Base-by-base conservation (phyloP, 2,888 invertebrate genomes). In the Hedya salicella region DNA sequence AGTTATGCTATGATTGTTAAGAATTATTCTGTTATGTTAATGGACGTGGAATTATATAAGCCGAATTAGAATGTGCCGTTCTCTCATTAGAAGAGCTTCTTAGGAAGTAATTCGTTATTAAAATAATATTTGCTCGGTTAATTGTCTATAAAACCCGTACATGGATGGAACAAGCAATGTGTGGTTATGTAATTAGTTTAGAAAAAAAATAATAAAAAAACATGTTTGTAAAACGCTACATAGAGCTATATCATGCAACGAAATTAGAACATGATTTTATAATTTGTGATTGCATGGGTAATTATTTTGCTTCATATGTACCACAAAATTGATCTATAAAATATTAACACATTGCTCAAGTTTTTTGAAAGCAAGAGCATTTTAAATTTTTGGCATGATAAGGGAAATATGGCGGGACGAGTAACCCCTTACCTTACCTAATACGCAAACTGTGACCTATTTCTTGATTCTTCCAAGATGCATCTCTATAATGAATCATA, bases 1-100 rank as follows among this genome's bases (percentile, higher is more conserved):
- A 81, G 81, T 83, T 83, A 80, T 76, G 74, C 74, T 78, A 77
- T 77, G 76, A 78, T 76, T 77, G 75, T 73, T 70, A 70, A 36
- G 62, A 73, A 73, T 49, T 66, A 68, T 63, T 68, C 42, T 39
- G 63, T 48, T 68, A 67, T 66, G 57, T 42, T 54, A 57, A 65
- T 69, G 30, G 32, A 52, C 21, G 13, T n/a, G n/a, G 39, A 39
- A 16, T 59, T 44, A 36, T 46, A 8, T 49, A 54, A 54, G 30
- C 44, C 11, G n/a, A 53, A 46, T 25, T 49, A 59, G 60, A 61
- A 61, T 57, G 60, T 68, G 44, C 44, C 49, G 39, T 32, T 69
- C 16, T 48, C 44, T 56, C 32, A 50, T 64, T 52, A 64, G 13
- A 59, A 17, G 3, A 25, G 36, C 30, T 14, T 39, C 39, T 57